Percentiles rank a stretch among this genome's conserved stretches.
phyloP scores from a whole-genome alignment of 2,888 invertebrate genomes.

The Anthrax anthrax region DNA sequence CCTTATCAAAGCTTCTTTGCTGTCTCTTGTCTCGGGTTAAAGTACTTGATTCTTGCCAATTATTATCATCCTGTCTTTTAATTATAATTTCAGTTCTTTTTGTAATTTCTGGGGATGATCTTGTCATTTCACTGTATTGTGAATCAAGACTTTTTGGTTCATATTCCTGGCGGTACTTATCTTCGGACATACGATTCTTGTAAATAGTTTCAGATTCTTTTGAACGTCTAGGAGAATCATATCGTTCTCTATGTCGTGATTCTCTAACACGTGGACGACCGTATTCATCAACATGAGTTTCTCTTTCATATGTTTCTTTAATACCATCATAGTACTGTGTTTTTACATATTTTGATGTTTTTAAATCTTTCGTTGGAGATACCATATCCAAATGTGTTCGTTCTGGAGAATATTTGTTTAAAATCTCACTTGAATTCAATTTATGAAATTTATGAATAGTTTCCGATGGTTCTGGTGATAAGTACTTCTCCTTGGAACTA shows the following conservation, averaged over 20 bases:
- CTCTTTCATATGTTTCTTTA: constrained; percentile 35
- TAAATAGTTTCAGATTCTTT: background rate
- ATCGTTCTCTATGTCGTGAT: constrained; percentile 32
- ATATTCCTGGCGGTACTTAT: constrained; percentile 34
- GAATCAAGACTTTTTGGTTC: constrained; percentile 56
- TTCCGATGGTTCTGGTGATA: constrained; percentile 16
- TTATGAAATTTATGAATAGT: constrained; percentile 23
- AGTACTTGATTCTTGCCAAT: constrained; percentile 41
- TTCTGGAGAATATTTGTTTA: constrained; percentile 26
- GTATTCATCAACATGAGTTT: constrained; percentile 32
- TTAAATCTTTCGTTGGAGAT: constrained; percentile 15
- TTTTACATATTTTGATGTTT: constrained; percentile 26
- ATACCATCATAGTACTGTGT: constrained; percentile 36
- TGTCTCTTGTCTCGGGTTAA: constrained; percentile 39
- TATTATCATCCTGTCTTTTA: constrained; percentile 36
- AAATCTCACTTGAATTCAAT: constrained; percentile 21
- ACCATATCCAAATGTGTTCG: constrained; percentile 23
- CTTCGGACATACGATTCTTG: constrained; percentile 10
- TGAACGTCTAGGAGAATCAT: constrained; percentile 18
- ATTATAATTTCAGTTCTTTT: constrained; percentile 18
- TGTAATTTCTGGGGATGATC: constrained; percentile 44
- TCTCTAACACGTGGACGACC: constrained; percentile 33
- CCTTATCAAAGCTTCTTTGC: constrained; percentile 38
- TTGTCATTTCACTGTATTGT: constrained; percentile 41
- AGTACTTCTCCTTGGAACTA: constrained; percentile 11